Conservation (phyloP, 2,888 invertebrate genomes). For the Mimachlamys varia region DNA sequence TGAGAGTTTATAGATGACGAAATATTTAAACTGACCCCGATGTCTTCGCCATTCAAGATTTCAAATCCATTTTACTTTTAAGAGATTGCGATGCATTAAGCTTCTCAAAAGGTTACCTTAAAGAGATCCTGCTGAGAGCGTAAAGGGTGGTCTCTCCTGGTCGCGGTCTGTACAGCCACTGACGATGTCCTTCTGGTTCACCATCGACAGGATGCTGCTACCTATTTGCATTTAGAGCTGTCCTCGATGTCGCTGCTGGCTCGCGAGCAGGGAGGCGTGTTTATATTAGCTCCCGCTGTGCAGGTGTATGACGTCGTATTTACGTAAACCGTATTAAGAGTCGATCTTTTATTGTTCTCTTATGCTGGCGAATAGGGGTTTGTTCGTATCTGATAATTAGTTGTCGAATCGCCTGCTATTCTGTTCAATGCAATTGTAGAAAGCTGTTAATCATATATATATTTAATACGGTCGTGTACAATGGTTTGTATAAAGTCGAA, state of each 20-base stretch:
- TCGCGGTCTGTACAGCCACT: background rate
- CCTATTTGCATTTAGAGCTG: constrained; percentile 7
- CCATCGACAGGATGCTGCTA: background rate
- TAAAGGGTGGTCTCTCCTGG: background rate
- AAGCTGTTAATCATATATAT: background rate
- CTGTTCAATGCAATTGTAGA: background rate
- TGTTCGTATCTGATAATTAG: background rate
- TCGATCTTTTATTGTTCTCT: background rate
- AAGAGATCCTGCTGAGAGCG: background rate
- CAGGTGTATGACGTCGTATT: background rate
- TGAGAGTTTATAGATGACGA: background rate
- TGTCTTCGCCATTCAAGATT: no score
- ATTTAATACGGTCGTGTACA: background rate
- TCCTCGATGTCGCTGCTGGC: background rate
- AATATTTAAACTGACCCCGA: no score
- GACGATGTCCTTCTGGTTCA: background rate
- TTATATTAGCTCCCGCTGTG: background rate
- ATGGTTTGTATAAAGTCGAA: background rate
- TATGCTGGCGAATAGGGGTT: background rate
- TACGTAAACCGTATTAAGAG: background rate
- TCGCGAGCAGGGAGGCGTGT: background rate
- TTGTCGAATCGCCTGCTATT: background rate
- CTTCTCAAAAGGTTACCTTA: no score
- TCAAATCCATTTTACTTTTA: no score
- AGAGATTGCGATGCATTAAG: no score